A percentile compares a stretch with the other conserved stretches of the same genome.
phyloP scores from a whole-genome alignment of 2,888 invertebrate species.

The Toxonevra muliebris region DNA sequence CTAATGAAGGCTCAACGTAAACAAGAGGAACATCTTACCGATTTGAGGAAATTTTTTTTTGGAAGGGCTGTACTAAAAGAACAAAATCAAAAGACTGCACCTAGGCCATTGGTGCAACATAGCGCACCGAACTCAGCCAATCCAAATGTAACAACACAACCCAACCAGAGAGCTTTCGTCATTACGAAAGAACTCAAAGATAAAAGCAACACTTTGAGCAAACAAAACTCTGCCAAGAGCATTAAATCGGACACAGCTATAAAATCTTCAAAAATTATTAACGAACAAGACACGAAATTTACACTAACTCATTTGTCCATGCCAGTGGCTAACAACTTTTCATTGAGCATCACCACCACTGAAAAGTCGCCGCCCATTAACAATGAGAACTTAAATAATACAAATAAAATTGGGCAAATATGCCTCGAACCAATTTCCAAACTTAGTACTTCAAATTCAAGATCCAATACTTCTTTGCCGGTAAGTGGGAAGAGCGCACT shows the following conservation, averaged over 20 bases:
- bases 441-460: slow-evolving; percentile 16
- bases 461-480: slow-evolving; percentile 17
- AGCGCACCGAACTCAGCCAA: neutral
- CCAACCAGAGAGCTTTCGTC: slow-evolving; percentile 31
- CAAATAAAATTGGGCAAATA: slow-evolving; percentile 34
- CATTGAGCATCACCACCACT: too few relatives aligned
- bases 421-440: slow-evolving; percentile 46
- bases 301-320: slow-evolving; percentile 14
- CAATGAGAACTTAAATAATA: neutral
- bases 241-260: slow-evolving; percentile 35
- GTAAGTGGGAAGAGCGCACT: neutral
- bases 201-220: slow-evolving; percentile 62
- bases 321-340: slow-evolving; percentile 1
- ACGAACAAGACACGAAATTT: neutral
- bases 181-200: slow-evolving; percentile 62
- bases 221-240: slow-evolving; percentile 63
- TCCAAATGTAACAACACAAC: neutral
- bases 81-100: slow-evolving; percentile 36
- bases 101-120: neutral
- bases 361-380: neutral
- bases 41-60: slow-evolving; percentile 52
- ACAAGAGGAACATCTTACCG: slow-evolving; percentile 54
- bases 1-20: slow-evolving; percentile 43
- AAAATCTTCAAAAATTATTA: slow-evolving; percentile 2
- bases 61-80: slow-evolving; percentile 50